Evolutionary conservation across 2,113 vertebrate genomes (phyloP).

Genomic region (Barnardius zonarius): DNA sequence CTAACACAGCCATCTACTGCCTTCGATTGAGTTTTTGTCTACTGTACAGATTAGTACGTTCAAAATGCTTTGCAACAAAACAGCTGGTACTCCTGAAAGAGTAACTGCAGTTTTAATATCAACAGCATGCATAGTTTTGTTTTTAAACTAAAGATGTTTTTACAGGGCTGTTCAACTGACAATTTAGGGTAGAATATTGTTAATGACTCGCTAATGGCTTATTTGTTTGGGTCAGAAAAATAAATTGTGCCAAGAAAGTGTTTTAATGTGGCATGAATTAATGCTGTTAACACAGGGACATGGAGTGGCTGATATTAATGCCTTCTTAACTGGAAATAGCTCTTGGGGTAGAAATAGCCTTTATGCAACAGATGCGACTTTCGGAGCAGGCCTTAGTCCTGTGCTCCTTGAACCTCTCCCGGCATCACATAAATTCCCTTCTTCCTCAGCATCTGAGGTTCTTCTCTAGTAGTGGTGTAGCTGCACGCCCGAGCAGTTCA

Average conservation of each 20-base stretch:
- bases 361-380: background rate
- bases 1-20: constrained; percentile 41
- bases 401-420: background rate
- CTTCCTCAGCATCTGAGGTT: constrained; percentile 20
- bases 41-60: background rate
- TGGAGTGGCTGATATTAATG: background rate
- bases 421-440: background rate
- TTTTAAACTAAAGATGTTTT: constrained; percentile 52
- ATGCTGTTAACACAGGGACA: constrained; percentile 34
- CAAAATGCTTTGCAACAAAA: constrained; percentile 22
- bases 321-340: constrained; percentile 30
- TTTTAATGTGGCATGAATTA: constrained; percentile 57
- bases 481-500: background rate
- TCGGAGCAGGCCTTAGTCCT: background rate
- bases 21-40: constrained; percentile 21
- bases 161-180: constrained; percentile 62
- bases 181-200: constrained; percentile 67
- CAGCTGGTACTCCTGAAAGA: constrained; percentile 31
- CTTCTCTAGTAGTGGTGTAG: background rate
- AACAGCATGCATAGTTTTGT: constrained; percentile 48
- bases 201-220: constrained; percentile 64
- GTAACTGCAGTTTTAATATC: constrained; percentile 54
- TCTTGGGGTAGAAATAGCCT: constrained; percentile 10
- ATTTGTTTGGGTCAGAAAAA: constrained; percentile 69
- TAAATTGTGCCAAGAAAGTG: constrained; percentile 70